These are phyloP conservation scores for Petrocephalus schoutedeni DNA, from an alignment of 2,797 vertebrate species.

Conservation along the genomic window DNA sequence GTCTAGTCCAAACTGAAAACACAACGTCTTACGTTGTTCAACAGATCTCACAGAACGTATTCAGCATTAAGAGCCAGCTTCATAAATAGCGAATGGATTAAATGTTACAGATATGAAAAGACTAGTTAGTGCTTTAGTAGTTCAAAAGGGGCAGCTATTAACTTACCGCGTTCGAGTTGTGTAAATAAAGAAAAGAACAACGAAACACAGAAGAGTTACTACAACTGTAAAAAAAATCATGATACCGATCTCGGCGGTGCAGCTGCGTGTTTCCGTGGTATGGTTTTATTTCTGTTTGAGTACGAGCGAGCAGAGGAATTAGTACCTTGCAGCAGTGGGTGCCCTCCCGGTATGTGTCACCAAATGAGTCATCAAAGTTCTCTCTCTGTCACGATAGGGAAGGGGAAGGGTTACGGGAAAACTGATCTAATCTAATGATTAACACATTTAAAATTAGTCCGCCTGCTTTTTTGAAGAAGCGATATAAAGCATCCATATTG, in stretches of 20 bases:
- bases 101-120: neutral
- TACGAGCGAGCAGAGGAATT: neutral
- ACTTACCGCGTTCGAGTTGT: constrained; percentile 16
- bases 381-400: neutral
- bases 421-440: too few species aligned
- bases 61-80: neutral
- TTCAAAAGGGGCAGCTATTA: neutral
- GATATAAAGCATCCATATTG: neutral
- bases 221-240: neutral
- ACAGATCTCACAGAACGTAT: neutral
- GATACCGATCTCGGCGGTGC: neutral
- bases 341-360: neutral
- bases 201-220: neutral
- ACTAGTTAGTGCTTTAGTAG: neutral
- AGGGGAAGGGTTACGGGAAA: neutral
- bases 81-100: neutral
- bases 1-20: neutral
- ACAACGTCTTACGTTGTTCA: neutral
- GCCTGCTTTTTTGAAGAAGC: neutral
- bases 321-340: neutral
- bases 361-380: neutral
- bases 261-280: neutral
- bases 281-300: neutral
- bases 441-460: too few species aligned
- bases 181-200: neutral